Evolutionary conservation across 1,140 invertebrate genomes (phyloP).

Genomic region (Limonius californicus): DNA sequence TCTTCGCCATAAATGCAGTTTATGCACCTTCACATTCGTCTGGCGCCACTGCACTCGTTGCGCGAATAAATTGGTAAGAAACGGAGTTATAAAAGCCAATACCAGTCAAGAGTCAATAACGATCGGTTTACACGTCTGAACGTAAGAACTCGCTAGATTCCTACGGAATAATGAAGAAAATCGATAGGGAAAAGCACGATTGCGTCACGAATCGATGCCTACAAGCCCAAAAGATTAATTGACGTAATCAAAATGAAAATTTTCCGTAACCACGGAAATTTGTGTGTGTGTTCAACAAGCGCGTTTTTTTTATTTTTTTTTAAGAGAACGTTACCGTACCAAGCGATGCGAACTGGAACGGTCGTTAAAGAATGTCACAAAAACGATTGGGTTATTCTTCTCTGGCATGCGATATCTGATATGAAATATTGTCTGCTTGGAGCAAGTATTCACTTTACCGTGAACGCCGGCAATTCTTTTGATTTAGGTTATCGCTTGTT

Average conservation of each 20-base stretch:
- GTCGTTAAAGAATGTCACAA: constrained; percentile 23
- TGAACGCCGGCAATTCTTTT: constrained; percentile 35
- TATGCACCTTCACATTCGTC: neutral
- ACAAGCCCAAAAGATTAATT: too few relatives aligned
- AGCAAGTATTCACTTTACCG: constrained; percentile 36
- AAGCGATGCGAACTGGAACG: constrained; percentile 12
- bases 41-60: neutral
- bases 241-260: neutral
- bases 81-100: constrained; percentile 5
- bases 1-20: neutral
- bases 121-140: neutral
- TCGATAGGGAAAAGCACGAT: neutral
- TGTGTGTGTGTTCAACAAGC: neutral
- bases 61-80: constrained; percentile 3
- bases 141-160: neutral
- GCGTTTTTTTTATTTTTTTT: neutral
- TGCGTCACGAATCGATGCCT: neutral
- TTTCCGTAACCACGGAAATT: neutral
- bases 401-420: constrained; percentile 32
- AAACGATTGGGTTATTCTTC: constrained; percentile 28
- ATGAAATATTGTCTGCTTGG: constrained; percentile 32
- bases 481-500: constrained; percentile 36
- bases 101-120: constrained; percentile 9
- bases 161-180: neutral
- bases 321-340: constrained; percentile 5